Evolutionary conservation across 2,113 vertebrate species (phyloP), one percentile per base, ranked within the genome.

Genomic region (Suncus etruscus): DNA sequence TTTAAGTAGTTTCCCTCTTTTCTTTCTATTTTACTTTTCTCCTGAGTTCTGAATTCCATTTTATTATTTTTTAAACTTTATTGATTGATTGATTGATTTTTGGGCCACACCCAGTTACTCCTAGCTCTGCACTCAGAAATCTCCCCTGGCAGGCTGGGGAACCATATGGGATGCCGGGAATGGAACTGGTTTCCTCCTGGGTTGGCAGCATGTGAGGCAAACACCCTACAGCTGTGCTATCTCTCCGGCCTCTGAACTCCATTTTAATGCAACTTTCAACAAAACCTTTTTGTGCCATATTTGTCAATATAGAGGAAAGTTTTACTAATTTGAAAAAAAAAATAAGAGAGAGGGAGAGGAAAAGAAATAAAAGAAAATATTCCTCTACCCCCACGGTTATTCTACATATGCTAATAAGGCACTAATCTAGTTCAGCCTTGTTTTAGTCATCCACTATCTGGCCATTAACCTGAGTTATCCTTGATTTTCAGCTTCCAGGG

Each of bases 1-100:
- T 39, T 39, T 39, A 39, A 68, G 31, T 77, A 54, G 11, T 3
- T 32, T 86, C 8, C 18, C 27, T 83, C 8, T 18, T 20, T 16
- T 6, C 11, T 10, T 45, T 63, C 25, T 83, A 31, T 66, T 90
- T 58, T 61, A 61, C n/a, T 90, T 92, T 94, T 81, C 12, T 2
- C 45, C 2, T 58, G 3, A 32, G 29, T 86, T 82, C 27, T 39
- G 48, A 68, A 11, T 10, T 74, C 11, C 27, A 1, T 81, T 91
- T 72, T 70, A 6, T n/a, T n/a, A 39, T 39, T 39, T 39, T 39
- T 39, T 39, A 39, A 39, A 39, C 39, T 39, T 39, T 39, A 39
- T 39, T 39, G 39, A 39, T 5, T 39, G 39, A 39, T 39, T 39
- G 39, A 39, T 39, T 39, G 5, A 39, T 39, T 39, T 39, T 39